Conservation (phyloP, 2,113 vertebrate species). For the Tupaia tana region DNA sequence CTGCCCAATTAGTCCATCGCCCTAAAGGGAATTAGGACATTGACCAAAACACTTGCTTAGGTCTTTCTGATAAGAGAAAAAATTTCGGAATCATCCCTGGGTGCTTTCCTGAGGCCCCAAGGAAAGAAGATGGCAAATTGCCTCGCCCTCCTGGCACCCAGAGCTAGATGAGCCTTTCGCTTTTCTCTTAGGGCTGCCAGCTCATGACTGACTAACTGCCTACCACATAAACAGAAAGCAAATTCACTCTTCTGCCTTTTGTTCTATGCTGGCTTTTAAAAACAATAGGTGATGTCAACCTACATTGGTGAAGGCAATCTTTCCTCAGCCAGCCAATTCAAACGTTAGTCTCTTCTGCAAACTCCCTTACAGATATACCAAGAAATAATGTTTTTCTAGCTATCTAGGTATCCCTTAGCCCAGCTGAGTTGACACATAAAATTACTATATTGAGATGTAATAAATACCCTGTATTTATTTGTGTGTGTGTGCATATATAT, state of each 20-base stretch:
- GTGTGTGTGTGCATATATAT: too few species aligned
- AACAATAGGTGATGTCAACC: background rate
- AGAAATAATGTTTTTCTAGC: background rate
- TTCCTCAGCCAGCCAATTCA: background rate
- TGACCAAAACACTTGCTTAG: too few species aligned
- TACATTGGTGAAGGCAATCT: background rate
- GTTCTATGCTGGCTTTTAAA: background rate
- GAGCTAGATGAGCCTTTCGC: too few species aligned
- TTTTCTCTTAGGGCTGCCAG: too few species aligned
- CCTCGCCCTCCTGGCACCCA: too few species aligned
- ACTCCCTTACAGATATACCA: background rate
- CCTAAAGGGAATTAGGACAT: too few species aligned
- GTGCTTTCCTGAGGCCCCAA: too few species aligned
- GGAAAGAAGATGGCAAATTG: too few species aligned
- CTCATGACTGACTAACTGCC: too few species aligned
- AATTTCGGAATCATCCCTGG: too few species aligned
- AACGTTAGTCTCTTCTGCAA: background rate
- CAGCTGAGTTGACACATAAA: background rate
- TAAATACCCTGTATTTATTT: background rate
- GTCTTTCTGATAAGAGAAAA: too few species aligned
- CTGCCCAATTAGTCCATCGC: too few species aligned
- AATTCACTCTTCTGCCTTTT: background rate
- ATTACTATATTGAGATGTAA: background rate
- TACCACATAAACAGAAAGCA: background rate
- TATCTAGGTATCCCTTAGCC: background rate